Evolutionary conservation across 2,888 invertebrate genomes (phyloP), one percentile per base, ranked within the genome.

Genomic region (Melipona bicolor): DNA sequence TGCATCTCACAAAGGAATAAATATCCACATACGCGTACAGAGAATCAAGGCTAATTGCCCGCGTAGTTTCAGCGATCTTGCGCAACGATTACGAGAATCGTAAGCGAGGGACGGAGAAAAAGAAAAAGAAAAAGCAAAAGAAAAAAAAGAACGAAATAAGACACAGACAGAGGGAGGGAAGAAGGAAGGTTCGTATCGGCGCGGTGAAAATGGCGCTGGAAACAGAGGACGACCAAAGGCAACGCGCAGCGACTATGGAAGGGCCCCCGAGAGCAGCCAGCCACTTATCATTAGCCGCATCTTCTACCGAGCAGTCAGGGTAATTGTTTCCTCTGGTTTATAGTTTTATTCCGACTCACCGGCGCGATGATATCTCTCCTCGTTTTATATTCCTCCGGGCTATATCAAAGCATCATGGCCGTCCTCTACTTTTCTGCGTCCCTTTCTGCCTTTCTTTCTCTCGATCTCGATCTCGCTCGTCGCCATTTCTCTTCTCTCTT

Each of bases 261-360:
- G 86, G 77, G 77, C 56, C 52, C 6, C 79, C 79, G 71, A 88
- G 89, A 88, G 86, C 89, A 88, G 78, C 86, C 90, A 88, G 88
- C 92, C 92, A 93, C 92, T 94, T 94, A 94, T 94, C 94, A 93
- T 94, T 94, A 93, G 90, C 91, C 90, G 92, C 92, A 93, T 94
- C 93, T 93, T 91, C 91, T 88, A 90, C 91, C 91, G 88, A 90
- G 92, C 88, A 90, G 90, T 90, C 88, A 89, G 90, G 92, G 93
- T 94, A 94, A 94, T 94, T 94, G 94, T 94, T 94, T 94, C 94
- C 94, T 94, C 89, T 90, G 93, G 92, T 94, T 94, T 93, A 94
- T 94, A 94, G 93, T 94, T 94, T 94, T 94, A 94, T 94, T 93
- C 93, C 91, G 87, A 92, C 90, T 93, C 88, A 88, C 87, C 88